Conservation (phyloP, 2,113 vertebrate genomes). For the Glaucomys volans region DNA sequence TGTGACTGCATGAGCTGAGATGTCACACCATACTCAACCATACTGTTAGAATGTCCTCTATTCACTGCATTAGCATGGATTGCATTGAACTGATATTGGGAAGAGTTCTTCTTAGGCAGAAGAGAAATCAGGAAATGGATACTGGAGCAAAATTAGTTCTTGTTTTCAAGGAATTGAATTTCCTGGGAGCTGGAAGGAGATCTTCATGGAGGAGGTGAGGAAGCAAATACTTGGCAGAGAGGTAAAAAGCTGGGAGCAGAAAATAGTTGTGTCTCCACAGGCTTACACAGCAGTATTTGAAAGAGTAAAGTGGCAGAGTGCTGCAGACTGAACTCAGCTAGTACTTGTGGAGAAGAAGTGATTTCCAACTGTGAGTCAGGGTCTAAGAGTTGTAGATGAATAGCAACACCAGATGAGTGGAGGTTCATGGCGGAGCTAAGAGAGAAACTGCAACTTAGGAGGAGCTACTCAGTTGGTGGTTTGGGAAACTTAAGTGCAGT, state of each 20-base stretch:
- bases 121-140: not conserved
- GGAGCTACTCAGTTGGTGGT: not conserved
- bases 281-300: not conserved
- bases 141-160: not conserved
- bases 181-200: not conserved
- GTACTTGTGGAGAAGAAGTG: not conserved
- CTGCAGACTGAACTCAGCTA: not conserved
- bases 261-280: not conserved
- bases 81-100: not conserved
- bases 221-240: not conserved
- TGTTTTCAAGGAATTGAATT: not conserved
- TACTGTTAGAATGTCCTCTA: not conserved
- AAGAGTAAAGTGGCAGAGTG: not conserved
- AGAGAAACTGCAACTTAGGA: not conserved
- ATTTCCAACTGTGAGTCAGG: not conserved
- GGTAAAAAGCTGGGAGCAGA: not conserved
- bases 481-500: not conserved
- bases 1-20: not conserved
- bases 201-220: not conserved
- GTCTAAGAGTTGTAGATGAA: not conserved
- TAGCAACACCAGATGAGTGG: not conserved
- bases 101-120: not conserved
- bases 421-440: accelerated
- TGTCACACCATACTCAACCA: not conserved
- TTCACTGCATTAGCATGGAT: not conserved